Percentiles rank a stretch among this genome's conserved stretches.
Conservation (phyloP, 2,113 vertebrate species). For the Stegastes partitus region DNA sequence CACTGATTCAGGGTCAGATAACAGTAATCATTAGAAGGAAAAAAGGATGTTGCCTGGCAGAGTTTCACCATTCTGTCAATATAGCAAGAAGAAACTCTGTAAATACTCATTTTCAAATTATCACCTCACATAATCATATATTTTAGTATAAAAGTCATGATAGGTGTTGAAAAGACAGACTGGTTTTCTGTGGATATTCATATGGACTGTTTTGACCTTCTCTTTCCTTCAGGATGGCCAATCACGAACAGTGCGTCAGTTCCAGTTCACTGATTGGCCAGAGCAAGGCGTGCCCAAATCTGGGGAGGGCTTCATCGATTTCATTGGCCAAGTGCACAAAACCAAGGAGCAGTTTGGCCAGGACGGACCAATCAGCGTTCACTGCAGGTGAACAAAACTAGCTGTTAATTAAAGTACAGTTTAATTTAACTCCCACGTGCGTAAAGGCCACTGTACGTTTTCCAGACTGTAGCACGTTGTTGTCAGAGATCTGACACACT, state of each 20-base stretch:
- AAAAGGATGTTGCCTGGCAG: conserved; percentile 60
- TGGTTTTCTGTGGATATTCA: background rate
- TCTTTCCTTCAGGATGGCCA: conserved; percentile 90
- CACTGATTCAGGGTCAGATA: conserved; percentile 78
- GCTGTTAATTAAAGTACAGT: background rate
- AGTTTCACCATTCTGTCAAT: conserved; percentile 52
- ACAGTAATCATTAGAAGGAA: conserved; percentile 72
- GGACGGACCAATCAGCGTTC: conserved; percentile 96
- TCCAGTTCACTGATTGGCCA: conserved; percentile 99
- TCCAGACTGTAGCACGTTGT: background rate
- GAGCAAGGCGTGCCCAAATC: conserved; percentile 98
- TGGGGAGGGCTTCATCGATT: conserved; percentile 97
- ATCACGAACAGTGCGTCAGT: conserved; percentile 97
- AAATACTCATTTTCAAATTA: conserved; percentile 45
- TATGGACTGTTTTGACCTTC: background rate
- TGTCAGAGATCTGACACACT: background rate
- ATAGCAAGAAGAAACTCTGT: conserved; percentile 31
- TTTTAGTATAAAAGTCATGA: conserved; percentile 4
- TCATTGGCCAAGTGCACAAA: conserved; percentile 99
- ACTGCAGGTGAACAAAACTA: conserved; percentile 92
- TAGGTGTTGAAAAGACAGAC: conserved; percentile 5
- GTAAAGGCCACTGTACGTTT: background rate
- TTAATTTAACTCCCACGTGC: background rate
- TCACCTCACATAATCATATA: conserved; percentile 19
- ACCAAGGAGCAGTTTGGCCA: conserved; percentile 99